A percentile compares a stretch with the other conserved stretches of the same genome.
Conservation (phyloP, 2,113 vertebrate species). For the Corvus moneduloides region DNA sequence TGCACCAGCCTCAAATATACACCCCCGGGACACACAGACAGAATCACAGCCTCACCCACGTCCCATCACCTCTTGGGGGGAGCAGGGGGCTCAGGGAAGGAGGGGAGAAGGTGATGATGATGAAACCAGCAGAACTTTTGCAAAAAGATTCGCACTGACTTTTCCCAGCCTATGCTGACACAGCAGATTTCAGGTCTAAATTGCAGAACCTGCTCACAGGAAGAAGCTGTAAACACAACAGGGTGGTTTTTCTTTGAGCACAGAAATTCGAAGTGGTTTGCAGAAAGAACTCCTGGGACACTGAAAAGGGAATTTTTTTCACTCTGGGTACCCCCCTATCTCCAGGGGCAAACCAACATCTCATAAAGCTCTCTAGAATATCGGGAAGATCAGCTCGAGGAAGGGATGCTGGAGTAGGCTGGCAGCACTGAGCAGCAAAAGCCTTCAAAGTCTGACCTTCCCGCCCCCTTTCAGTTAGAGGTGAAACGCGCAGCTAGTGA, state of each 20-base stretch:
- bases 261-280: background rate
- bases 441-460: background rate
- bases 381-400: background rate
- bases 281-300: background rate
- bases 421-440: background rate
- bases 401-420: accelerated
- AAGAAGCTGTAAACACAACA: background rate
- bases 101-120: background rate
- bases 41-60: background rate
- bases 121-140: background rate
- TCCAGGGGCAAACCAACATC: background rate
- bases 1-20: background rate
- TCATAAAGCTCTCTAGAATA: background rate
- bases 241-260: background rate
- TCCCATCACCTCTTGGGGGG: background rate
- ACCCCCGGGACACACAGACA: accelerated
- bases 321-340: background rate
- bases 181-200: background rate
- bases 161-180: background rate
- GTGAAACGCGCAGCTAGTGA: background rate
- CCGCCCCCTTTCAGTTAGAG: background rate
- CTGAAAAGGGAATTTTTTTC: background rate
- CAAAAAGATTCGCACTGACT: background rate
- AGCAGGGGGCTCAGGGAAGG: background rate
- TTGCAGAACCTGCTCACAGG: background rate